Evolutionary conservation across 1,140 invertebrate species (phyloP).

Genomic region (Marisa cornuarietis): DNA sequence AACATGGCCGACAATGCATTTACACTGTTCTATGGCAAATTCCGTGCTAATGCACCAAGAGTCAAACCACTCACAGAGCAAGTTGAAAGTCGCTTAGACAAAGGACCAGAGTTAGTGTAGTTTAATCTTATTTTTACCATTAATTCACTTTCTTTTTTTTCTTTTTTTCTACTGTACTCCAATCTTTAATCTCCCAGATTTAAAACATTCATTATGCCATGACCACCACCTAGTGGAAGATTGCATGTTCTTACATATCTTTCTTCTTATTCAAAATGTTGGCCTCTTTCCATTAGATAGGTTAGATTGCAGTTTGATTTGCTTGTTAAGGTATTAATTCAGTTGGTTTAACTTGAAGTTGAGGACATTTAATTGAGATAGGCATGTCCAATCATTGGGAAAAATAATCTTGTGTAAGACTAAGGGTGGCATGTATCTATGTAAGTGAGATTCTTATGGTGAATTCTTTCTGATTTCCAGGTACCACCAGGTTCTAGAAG

Average conservation of each 20-base stretch:
- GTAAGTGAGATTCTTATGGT: too few relatives aligned
- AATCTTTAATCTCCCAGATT: not conserved
- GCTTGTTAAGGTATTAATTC: too few relatives aligned
- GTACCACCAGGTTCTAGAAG: constrained; percentile 80
- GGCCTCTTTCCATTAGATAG: too few relatives aligned
- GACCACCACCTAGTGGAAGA: too few relatives aligned
- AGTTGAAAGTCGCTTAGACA: constrained; percentile 80
- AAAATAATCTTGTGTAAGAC: too few relatives aligned
- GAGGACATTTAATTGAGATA: too few relatives aligned
- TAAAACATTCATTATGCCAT: not conserved
- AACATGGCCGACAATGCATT: constrained; percentile 77
- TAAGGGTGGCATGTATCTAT: too few relatives aligned
- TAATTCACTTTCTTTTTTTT: not conserved
- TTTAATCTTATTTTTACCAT: constrained; percentile 1
- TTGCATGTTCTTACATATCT: too few relatives aligned
- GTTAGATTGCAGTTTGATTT: too few relatives aligned
- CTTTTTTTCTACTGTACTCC: not conserved
- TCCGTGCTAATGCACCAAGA: constrained; percentile 86
- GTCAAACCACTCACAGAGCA: constrained; percentile 83
- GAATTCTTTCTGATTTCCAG: constrained; percentile 58
- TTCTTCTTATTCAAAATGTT: too few relatives aligned
- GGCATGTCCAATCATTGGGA: too few relatives aligned
- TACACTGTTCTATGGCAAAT: constrained; percentile 93
- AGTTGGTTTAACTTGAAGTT: too few relatives aligned
- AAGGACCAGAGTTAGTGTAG: constrained; percentile 74